Evolutionary conservation across 1,140 invertebrate genomes (phyloP), one percentile per base, ranked within the genome.

Genomic region (Nylanderia fulva): DNA sequence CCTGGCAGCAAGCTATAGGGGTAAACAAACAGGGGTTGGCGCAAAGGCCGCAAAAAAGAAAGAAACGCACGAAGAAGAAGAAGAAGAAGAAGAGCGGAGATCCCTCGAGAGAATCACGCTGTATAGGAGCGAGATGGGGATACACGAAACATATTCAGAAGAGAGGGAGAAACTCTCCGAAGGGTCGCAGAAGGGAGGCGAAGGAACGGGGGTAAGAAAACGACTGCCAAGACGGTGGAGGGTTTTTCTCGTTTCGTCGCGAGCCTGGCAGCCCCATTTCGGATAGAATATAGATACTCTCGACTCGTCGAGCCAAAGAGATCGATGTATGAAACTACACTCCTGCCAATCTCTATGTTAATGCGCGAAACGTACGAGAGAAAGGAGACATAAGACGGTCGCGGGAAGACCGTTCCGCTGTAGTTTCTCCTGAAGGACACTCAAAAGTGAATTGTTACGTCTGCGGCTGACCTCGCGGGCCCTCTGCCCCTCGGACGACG

Each of bases 371-470:
- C 48, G 52, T 61, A 86, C 54, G 77, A 71, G 72, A 82, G 69
- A 84, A 61, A 24, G 27, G 84, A 21, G 27, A 11, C 52, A 21
- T 63, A 83, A 60, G 63, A 58, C 39, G 45, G 54, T 52, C 63
- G 88, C 90, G 68, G 84, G 68, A 85, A 82, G 80, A 89, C 0
- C 15, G 86, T 76, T 80, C 75, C 87, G 85, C 90, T 89, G 91
- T 85, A 89, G 85, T 72, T 84, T 89, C 85, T 91, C 88, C 82
- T 93, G 86, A 91, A 94, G 94, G 91, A 92, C 92, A 93, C 93
- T 94, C 94, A 94, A 95, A 95, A 95, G 93, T 95, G 94, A 95
- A 95, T 94, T 95, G 94, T 95, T 94, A 93, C 94, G 93, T 95
- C 94, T 95, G 94, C 92, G 94, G 93, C 91, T 95, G 94, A 95